Percentiles rank a stretch among this genome's conserved stretches.
phyloP scores from a whole-genome alignment of 1,140 invertebrate species.

The Araneus ventricosus region DNA sequence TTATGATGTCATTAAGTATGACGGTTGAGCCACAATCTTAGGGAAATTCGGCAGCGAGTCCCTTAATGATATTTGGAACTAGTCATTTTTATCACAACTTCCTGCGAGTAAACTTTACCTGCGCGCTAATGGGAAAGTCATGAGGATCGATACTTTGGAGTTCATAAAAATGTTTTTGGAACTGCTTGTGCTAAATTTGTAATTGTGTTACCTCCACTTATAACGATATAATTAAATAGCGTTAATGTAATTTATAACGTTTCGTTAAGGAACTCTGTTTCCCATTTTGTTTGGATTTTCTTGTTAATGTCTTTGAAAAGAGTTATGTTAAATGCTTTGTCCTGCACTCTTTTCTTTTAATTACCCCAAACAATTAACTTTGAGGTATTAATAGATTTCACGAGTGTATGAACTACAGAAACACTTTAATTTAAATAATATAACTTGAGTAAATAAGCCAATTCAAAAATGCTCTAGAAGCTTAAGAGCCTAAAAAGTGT shows the following conservation, averaged over 20 bases:
- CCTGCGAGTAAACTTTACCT: not conserved
- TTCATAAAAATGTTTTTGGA: not conserved
- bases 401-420: too few species aligned
- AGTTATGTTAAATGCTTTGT: too few species aligned
- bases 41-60: not conserved
- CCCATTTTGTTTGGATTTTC: too few species aligned
- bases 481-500: too few species aligned
- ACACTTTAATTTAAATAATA: too few species aligned
- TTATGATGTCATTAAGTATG: not conserved
- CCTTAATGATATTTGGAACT: conserved; percentile 14
- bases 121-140: not conserved
- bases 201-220: not conserved
- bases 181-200: not conserved
- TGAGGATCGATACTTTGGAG: not conserved
- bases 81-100: conserved; percentile 28
- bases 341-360: too few species aligned
- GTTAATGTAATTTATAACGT: not conserved
- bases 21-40: not conserved
- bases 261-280: not conserved
- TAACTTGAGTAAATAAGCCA: too few species aligned
- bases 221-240: not conserved
- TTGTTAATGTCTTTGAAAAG: too few species aligned
- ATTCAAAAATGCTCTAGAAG: too few species aligned
- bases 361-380: too few species aligned
- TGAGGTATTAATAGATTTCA: too few species aligned